A percentile compares a stretch with the other conserved stretches of the same genome.
These are phyloP conservation scores for Thunnus albacares DNA, from an alignment of 2,797 vertebrate genomes.

Conservation along the genomic window DNA sequence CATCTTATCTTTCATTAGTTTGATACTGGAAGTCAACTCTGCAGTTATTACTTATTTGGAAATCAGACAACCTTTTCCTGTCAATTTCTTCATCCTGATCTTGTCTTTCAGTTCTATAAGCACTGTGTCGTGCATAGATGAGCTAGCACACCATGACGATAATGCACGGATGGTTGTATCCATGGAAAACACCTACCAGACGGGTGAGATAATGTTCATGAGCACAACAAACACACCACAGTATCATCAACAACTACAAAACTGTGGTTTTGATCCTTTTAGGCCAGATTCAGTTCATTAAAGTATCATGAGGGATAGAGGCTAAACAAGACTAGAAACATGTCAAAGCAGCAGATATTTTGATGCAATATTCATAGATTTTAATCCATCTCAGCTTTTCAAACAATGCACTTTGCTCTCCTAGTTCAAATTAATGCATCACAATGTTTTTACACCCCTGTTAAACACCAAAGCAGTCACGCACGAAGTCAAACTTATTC, in stretches of 20 bases:
- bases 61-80: neutral
- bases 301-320: neutral
- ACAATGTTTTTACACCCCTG: neutral
- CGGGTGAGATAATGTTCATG: conserved; percentile 72
- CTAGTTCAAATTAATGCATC: neutral
- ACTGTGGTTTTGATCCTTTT: neutral
- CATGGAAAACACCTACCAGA: conserved; percentile 90
- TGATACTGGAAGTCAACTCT: neutral
- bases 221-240: neutral
- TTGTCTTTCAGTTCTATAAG: conserved; percentile 84
- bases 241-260: neutral
- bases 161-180: conserved; percentile 67
- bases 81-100: neutral
- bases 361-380: neutral
- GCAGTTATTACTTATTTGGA: neutral
- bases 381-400: neutral
- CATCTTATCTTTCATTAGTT: too few relatives aligned
- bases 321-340: neutral
- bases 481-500: neutral
- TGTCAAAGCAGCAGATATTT: neutral
- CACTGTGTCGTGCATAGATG: conserved; percentile 85
- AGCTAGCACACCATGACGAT: conserved; percentile 86
- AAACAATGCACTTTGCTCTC: neutral
- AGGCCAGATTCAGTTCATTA: neutral
- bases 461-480: neutral